These are phyloP conservation scores for Huso huso DNA, from an alignment of 2,797 vertebrate species.

Conservation along the genomic window DNA sequence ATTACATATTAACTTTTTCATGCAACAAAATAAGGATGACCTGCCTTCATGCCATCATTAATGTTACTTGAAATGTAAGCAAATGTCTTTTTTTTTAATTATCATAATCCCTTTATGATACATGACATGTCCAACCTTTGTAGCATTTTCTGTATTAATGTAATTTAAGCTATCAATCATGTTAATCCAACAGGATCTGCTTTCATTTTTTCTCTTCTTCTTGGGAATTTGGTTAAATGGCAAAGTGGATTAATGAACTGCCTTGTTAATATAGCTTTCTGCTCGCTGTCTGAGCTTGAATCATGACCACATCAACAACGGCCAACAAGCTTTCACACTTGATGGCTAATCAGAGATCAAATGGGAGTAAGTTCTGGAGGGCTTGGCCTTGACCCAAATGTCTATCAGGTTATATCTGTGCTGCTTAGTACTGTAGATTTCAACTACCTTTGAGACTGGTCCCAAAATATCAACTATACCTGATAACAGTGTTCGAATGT, in stretches of 20 bases:
- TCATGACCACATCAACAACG: conserved; percentile 10
- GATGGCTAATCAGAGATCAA: conserved; percentile 9
- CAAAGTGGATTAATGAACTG: conserved; percentile 19
- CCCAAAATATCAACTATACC: too few relatives aligned
- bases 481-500: too few relatives aligned
- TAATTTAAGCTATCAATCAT: conserved; percentile 73
- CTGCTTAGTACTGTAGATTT: too few relatives aligned
- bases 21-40: conserved; percentile 22
- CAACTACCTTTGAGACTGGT: too few relatives aligned
- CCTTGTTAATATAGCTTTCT: conserved; percentile 15
- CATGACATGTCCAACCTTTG: conserved; percentile 55
- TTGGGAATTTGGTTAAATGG: conserved; percentile 25
- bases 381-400: too few relatives aligned
- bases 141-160: conserved; percentile 56
- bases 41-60: conserved; percentile 19
- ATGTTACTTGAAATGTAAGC: conserved; percentile 21
- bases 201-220: conserved; percentile 42
- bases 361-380: neutral
- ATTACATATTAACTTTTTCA: conserved; percentile 42
- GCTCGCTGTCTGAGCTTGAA: conserved; percentile 18
- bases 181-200: conserved; percentile 66
- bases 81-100: conserved; percentile 36
- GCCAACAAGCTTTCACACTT: conserved; percentile 5
- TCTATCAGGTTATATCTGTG: too few relatives aligned
- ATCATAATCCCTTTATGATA: conserved; percentile 50